These are phyloP conservation scores for Allobates femoralis DNA, from an alignment of 2,797 vertebrate genomes.

Conservation along the genomic window DNA sequence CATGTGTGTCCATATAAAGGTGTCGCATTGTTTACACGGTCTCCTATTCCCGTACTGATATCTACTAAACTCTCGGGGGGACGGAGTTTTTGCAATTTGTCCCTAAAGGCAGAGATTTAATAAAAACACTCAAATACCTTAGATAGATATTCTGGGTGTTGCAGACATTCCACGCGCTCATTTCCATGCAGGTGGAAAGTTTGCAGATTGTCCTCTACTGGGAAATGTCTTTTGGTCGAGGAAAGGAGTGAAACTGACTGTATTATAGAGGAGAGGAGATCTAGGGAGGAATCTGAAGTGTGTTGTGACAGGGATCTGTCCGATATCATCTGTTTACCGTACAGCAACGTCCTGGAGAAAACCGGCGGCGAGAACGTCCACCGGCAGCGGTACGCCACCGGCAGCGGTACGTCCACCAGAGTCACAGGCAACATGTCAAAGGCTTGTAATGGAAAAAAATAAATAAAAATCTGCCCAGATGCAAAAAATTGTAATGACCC, in stretches of 20 bases:
- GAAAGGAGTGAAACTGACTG: background rate
- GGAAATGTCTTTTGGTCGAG: too few species aligned
- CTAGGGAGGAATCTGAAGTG: background rate
- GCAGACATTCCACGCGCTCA: conserved; percentile 25
- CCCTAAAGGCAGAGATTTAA: conserved; percentile 37
- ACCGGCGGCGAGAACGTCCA: too few species aligned
- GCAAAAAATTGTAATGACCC: background rate
- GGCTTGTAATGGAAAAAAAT: background rate
- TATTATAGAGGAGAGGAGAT: background rate
- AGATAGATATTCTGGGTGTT: conserved; percentile 26
- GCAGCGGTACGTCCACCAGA: too few species aligned
- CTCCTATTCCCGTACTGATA: background rate
- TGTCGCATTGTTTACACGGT: background rate
- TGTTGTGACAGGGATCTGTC: background rate
- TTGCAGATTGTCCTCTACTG: background rate
- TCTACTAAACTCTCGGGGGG: background rate
- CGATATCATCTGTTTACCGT: background rate
- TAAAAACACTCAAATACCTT: conserved; percentile 41
- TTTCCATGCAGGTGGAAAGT: conserved; percentile 28
- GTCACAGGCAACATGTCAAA: background rate
- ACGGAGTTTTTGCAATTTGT: conserved; percentile 1
- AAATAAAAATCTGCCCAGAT: background rate
- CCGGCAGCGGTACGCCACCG: too few species aligned
- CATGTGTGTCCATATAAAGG: too few species aligned
- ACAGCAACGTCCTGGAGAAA: background rate